Evolutionary conservation across 1,140 invertebrate genomes (phyloP), one percentile per base, ranked within the genome.

Genomic region (Pararge aegeria): DNA sequence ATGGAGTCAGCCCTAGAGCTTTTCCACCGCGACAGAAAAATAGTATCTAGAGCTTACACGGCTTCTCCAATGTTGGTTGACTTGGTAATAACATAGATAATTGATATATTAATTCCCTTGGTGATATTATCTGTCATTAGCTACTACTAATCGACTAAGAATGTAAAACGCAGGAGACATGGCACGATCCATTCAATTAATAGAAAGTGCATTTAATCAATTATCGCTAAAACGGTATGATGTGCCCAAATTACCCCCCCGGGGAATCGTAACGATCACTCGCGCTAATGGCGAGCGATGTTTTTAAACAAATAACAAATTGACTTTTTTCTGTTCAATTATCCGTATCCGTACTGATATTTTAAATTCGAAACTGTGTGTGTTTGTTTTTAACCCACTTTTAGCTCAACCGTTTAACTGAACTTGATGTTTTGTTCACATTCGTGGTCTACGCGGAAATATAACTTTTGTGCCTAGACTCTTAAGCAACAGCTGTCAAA

Each of bases 171-270:
- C 42, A 44, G 15, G 3, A 40, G 38, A 40, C 38, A 40, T n/a
- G 42, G 20, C 42, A 20, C 42, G 5, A 16, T 40, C 38, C 13
- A 46, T 56, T 46, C 21, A 53, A 60, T 53, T 46, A 60, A 61
- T 55, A 55, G 59, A 40, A 61, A 61, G 59, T 61, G 59, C 59
- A 61, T 61, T 55, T 40, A 50, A 61, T 61, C 59, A 55, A 61
- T 61, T 61, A 61, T 61, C 52, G 44, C 53, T 55, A 38, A 56
- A 61, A 61, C 53, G 24, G 7, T 55, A 61, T 55, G 52, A 61
- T 55, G 59, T 49, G 21, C 30, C 52, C 59, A 61, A 61, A 61
- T 61, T 50, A 61, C 59, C 15, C 50, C 59, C 52, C 9, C 16
- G 10, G 53, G 52, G 59, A 61, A 55, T 61, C 42, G 40, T 49